Conservation (phyloP, 1,140 invertebrate species). For the Cotesia glomerata region DNA sequence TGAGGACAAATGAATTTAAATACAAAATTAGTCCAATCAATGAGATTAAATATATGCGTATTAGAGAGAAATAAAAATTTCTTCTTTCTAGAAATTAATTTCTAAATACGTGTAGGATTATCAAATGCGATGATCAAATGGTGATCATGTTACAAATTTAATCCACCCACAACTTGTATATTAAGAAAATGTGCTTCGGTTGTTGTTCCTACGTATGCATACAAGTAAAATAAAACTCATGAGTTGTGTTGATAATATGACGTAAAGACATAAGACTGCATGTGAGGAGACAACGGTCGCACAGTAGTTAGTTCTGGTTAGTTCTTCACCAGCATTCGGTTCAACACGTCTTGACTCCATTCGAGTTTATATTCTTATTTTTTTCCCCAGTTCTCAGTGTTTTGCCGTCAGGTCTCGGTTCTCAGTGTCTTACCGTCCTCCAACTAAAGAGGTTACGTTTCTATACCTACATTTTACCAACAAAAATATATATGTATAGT, state of each 20-base stretch:
- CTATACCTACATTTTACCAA: not conserved
- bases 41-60: no score
- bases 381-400: not conserved
- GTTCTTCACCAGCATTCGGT: no score
- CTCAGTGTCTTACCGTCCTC: conserved; percentile 7
- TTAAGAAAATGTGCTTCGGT: not conserved
- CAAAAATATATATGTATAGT: no score
- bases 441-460: conserved; percentile 10
- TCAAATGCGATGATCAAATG: not conserved
- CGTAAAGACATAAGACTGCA: not conserved
- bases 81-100: not conserved
- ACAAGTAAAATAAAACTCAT: not conserved
- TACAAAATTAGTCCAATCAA: no score
- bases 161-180: not conserved
- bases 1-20: no score
- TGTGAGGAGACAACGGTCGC: not conserved
- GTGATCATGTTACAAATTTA: conserved; percentile 12
- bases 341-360: no score
- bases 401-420: not conserved
- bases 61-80: not conserved
- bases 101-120: not conserved
- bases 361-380: no score
- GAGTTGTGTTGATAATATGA: not conserved
- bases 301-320: no score
- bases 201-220: not conserved